phyloP scores from a whole-genome alignment of 1,140 invertebrate species.

The Euwallacea similis region DNA sequence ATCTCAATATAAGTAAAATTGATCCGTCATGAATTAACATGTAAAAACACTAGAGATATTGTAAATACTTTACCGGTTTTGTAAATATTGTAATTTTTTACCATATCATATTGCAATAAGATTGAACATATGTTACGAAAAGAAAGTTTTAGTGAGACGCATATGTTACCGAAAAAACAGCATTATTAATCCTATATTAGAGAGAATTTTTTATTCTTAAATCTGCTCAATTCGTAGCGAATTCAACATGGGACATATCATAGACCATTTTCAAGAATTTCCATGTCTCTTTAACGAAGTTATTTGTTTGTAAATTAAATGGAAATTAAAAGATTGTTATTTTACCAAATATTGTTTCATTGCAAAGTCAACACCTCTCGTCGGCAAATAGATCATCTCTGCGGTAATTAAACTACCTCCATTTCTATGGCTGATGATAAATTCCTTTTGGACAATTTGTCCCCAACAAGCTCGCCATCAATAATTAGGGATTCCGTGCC shows the following conservation, averaged over 20 bases:
- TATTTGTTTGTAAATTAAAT: neutral
- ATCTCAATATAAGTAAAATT: too few relatives aligned
- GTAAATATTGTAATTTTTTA: constrained; percentile 1
- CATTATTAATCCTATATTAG: neutral
- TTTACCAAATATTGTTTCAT: constrained; percentile 5
- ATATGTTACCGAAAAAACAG: neutral
- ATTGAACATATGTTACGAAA: neutral
- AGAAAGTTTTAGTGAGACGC: constrained; percentile 11
- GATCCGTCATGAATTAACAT: too few relatives aligned
- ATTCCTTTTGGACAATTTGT: neutral
- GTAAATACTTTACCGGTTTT: neutral
- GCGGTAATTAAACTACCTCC: constrained; percentile 11
- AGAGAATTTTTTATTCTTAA: neutral
- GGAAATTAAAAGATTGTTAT: constrained; percentile 11
- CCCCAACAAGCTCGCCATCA: neutral
- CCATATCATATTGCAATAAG: neutral
- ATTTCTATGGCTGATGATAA: neutral
- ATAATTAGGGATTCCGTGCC: too few relatives aligned
- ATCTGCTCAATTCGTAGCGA: constrained; percentile 10
- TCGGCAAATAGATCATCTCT: constrained; percentile 5
- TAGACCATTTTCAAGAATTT: too few relatives aligned
- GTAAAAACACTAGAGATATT: too few relatives aligned
- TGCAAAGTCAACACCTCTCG: constrained; percentile 2
- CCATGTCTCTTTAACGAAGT: neutral
- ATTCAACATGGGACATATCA: neutral